These are phyloP conservation scores for Puntigrus tetrazona DNA, from an alignment of 2,113 vertebrate species.

Conservation along the genomic window DNA sequence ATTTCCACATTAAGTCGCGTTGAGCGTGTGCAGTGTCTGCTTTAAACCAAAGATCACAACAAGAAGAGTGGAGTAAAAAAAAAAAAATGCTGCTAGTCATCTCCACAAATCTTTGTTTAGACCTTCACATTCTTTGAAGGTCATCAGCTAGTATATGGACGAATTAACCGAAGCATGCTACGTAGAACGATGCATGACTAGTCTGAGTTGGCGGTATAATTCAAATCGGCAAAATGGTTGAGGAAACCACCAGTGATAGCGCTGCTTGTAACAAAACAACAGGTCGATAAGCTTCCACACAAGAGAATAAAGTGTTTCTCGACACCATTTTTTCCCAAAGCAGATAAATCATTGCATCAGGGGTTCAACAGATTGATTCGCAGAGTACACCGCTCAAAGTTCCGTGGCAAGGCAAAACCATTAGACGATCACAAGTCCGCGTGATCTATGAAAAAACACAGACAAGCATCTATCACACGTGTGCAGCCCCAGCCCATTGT, in stretches of 20 bases:
- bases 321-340: not conserved
- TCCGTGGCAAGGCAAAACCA: conserved; percentile 1
- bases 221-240: not conserved
- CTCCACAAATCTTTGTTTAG: not conserved
- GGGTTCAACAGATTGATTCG: conserved; percentile 8
- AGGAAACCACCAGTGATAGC: conserved; percentile 5
- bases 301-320: conserved; percentile 12
- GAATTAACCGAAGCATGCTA: not conserved
- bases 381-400: not conserved
- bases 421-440: not conserved
- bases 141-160: not conserved
- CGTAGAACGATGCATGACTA: not conserved
- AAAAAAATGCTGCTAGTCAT: not conserved
- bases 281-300: conserved; percentile 3
- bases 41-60: conserved; percentile 8
- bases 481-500: conserved; percentile 20
- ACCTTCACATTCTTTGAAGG: not conserved
- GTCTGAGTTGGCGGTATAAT: not conserved
- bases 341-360: conserved; percentile 9
- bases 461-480: conserved; percentile 16
- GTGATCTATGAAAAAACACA: conserved; percentile 41
- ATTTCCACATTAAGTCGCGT: not conserved
- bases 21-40: not conserved
- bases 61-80: no score
- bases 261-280: not conserved